Evolutionary conservation across 2,888 invertebrate species (phyloP).

Genomic region (Andrena hattorfiana): DNA sequence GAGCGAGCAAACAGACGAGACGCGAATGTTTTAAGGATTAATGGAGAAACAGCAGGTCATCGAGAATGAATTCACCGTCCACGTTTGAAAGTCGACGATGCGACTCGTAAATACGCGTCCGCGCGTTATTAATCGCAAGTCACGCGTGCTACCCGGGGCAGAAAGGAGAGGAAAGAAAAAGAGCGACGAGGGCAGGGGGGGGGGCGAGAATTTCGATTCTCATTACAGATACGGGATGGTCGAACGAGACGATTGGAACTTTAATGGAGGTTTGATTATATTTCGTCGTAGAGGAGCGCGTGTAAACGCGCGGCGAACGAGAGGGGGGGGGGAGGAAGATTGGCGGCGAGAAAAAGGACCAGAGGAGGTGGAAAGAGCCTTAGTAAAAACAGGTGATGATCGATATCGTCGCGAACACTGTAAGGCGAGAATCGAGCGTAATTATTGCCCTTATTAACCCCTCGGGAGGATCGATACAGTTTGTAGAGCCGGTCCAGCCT

Average conservation of each 20-base stretch:
- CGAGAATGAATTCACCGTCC: not conserved
- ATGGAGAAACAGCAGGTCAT: not conserved
- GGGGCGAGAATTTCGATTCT: slow-evolving; percentile 69
- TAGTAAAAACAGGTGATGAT: slow-evolving; percentile 63
- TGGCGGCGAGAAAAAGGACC: not conserved
- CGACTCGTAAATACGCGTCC: slow-evolving; percentile 63
- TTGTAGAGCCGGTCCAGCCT: slow-evolving; percentile 36
- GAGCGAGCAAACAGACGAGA: not conserved
- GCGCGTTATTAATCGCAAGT: slow-evolving; percentile 66
- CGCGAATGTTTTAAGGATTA: not conserved
- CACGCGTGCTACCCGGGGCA: slow-evolving; percentile 39
- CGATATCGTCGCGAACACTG: slow-evolving; percentile 61
- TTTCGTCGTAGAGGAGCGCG: slow-evolving; percentile 58
- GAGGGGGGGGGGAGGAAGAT: not conserved
- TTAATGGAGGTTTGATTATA: slow-evolving; percentile 70
- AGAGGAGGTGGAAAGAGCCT: not conserved
- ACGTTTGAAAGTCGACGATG: slow-evolving; percentile 27
- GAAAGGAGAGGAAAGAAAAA: slow-evolving; percentile 5
- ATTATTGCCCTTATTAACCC: slow-evolving; percentile 69
- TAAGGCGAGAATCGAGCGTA: slow-evolving; percentile 67
- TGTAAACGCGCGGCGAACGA: slow-evolving; percentile 19
- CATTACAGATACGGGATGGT: slow-evolving; percentile 72
- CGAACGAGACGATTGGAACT: slow-evolving; percentile 66
- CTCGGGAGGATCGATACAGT: slow-evolving; percentile 46
- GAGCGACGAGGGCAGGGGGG: slow-evolving; percentile 16